Base-by-base conservation (phyloP, 2,888 invertebrate genomes). In the Amphimallon solstitiale region DNA sequence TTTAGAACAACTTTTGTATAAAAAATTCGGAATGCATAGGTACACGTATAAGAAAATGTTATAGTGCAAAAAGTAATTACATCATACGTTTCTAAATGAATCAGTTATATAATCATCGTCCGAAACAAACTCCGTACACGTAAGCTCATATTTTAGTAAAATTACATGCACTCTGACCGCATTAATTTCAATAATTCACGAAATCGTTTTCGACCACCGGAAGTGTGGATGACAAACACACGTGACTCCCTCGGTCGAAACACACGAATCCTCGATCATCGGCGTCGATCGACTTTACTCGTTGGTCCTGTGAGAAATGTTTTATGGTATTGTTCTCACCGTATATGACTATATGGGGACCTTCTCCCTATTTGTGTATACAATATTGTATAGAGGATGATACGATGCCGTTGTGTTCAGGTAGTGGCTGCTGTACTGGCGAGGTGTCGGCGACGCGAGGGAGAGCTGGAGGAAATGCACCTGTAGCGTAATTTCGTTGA, bases 241-340 rank as follows among this genome's bases (percentile, higher is more conserved):
- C 35, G 52, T 37, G 52, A 52, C 52, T 37, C 35, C 51, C 2
- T 29, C 29, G 7, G 6, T 5, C 29, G 29, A 29, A 29, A 5
- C 23, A 29, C 29, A 29, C 29, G 29, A 29, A 29, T 29, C 29
- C 29, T 29, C 29, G 29, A 46, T 21, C n/a, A 23, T 60, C 60
- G 60, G 29, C 21, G 29, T 9, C 15, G 17, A 34, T 60, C 60
- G 60, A 12, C 45, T 45, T 21, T 21, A 29, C 21, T 60, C 60
- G 60, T 12, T 17, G 29, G 17, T 15, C 19, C 49, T 60, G 65
- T 65, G 65, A 65, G 65, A 65, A 65, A 59, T 65, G 34, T 45
- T 48, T 46, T 48, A 60, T 54, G 29, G 60, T 65, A 65, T 65
- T 65, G 65, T 65, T 65, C 65, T 60, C 65, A 65, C 65, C 48